Base-by-base conservation (phyloP, 2,888 invertebrate species). In the Ophion ventricosus region DNA sequence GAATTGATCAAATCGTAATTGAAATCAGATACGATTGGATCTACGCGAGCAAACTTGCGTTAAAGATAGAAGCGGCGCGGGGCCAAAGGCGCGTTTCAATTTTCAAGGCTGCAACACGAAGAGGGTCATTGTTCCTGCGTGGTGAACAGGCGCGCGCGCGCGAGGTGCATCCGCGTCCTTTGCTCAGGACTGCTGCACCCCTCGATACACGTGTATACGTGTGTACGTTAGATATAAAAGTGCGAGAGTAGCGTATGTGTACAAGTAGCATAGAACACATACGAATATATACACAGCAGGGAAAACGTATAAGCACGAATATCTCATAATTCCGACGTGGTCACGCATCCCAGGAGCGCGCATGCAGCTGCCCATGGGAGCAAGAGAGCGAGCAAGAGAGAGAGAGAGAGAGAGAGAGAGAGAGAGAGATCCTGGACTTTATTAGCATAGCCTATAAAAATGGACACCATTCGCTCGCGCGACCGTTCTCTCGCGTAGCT, bases 381-480 rank as follows among this genome's bases (percentile, higher is more conserved):
- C 86, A 67, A 17, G 80, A 73, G 73, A 83, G 73, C 75, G 79
- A 64, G 66, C 20, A 43, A 67, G 67, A 8, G 35, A 56, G 64
- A 40, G 59, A 64, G 66, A 59, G 43, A 66, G 20, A 73, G 73
- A 70, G 61, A 54, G 67, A 40, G 35, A 64, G 61, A 64, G 72
- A 25, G 72, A 72, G 26, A 72, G n/a, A 79, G 79, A 79, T 59
- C 85, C 83, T 83, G 80, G 86, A 89, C 90, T 92, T 92, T 92
- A 93, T 93, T 92, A 92, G 92, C 92, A 92, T 92, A 92, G 85
- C 89, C 91, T 92, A 91, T 92, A 93, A 92, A 92, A 92, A 92
- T 92, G 92, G 89, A 89, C 89, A 88, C 88, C 87, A 87, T 84
- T 85, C 83, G 83, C 85, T 84, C 79, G 80, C 76, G 86, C 85